phyloP scores from a whole-genome alignment of 1,140 invertebrate species.

The Cydia amplana region DNA sequence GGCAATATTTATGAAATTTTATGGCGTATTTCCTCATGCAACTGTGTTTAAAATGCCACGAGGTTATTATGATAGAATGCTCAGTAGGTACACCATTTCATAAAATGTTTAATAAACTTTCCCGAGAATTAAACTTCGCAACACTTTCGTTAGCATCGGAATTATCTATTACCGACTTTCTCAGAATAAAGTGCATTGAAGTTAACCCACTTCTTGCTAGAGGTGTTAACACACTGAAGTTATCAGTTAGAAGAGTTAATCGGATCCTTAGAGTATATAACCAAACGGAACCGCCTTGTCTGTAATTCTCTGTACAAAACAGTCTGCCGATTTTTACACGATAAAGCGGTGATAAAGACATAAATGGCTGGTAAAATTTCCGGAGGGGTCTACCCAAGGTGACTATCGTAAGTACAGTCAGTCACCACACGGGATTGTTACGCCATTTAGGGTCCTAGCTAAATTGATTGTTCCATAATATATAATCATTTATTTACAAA shows the following conservation, averaged over 20 bases:
- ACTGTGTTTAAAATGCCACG: not conserved
- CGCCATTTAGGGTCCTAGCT: no score
- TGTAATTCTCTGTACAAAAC: no score
- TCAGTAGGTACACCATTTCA: not conserved
- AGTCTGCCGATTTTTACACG: no score
- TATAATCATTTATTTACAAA: no score
- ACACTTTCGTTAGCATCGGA: slow-evolving; percentile 7
- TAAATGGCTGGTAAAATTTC: no score
- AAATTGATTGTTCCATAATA: no score
- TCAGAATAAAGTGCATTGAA: slow-evolving; percentile 1
- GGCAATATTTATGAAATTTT: not conserved
- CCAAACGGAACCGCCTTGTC: no score
- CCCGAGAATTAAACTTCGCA: not conserved
- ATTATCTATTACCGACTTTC: slow-evolving; percentile 7
- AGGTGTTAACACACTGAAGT: not conserved
- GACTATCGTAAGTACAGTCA: no score
- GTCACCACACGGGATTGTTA: no score
- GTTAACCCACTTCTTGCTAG: slow-evolving; percentile 1
- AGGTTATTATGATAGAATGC: not conserved
- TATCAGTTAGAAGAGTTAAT: not conserved
- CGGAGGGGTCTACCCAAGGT: no score
- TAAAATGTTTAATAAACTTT: slow-evolving; percentile 15
- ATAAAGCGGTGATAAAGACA: no score
- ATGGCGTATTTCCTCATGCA: not conserved
- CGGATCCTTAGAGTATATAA: no score